Conservation (phyloP, 2,797 vertebrate genomes). For the Bryconaethiops microstoma region DNA sequence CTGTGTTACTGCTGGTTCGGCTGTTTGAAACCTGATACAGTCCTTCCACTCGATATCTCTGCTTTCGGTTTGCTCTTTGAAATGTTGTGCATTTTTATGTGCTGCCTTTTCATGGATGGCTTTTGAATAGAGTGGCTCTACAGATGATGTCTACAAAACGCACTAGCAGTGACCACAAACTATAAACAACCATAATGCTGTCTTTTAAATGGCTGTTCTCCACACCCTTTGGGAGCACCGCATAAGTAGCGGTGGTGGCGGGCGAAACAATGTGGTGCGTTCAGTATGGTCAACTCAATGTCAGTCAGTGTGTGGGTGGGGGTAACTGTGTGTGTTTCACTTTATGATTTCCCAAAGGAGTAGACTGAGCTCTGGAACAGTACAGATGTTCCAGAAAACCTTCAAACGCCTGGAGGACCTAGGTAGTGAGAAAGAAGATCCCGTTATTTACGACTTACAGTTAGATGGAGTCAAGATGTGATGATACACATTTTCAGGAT, state of each 20-base stretch:
- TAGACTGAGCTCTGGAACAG: neutral
- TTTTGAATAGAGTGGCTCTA: neutral
- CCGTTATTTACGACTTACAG: neutral
- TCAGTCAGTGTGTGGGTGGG: slow-evolving; percentile 3
- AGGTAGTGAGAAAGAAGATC: neutral
- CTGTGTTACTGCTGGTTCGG: neutral
- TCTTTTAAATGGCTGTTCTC: neutral
- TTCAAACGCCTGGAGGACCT: neutral
- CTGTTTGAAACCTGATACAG: neutral
- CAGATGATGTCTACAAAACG: neutral
- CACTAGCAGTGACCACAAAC: neutral
- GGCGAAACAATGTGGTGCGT: neutral
- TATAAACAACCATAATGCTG: neutral
- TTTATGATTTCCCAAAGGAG: neutral
- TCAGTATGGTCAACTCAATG: neutral
- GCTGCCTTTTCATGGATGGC: neutral
- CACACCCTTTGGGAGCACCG: neutral
- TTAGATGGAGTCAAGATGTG: neutral
- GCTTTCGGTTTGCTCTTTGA: neutral
- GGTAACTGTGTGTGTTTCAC: neutral
- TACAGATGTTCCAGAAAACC: neutral
- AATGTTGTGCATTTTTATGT: neutral
- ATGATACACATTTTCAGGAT: neutral
- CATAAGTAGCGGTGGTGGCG: neutral
- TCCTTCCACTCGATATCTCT: neutral